These are phyloP conservation scores for Oenanthe melanoleuca DNA, from an alignment of 2,113 vertebrate species.

Conservation along the genomic window DNA sequence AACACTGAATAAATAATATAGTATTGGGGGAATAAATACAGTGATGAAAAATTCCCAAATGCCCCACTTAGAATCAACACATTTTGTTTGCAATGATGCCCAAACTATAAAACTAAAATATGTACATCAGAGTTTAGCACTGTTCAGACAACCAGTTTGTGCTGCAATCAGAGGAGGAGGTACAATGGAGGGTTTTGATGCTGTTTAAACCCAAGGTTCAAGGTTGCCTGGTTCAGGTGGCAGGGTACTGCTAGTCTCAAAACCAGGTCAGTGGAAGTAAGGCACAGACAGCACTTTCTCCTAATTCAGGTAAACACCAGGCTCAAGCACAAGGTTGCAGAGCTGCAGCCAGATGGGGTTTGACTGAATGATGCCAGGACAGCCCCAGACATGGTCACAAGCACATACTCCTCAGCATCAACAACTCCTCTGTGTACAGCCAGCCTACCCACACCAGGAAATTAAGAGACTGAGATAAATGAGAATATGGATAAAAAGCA, in stretches of 20 bases:
- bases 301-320: background rate
- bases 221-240: background rate
- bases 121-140: background rate
- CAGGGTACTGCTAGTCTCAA: background rate
- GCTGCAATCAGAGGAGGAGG: background rate
- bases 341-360: background rate
- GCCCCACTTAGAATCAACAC: background rate
- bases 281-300: background rate
- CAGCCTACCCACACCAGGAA: background rate
- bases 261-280: background rate
- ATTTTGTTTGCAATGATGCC: constrained; percentile 3
- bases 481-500: background rate
- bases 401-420: background rate
- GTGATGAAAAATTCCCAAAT: background rate
- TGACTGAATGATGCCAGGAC: background rate
- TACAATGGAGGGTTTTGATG: accelerated
- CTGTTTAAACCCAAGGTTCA: background rate
- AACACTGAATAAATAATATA: background rate
- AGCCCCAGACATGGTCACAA: background rate
- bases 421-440: background rate
- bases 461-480: background rate
- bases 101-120: background rate
- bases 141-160: background rate
- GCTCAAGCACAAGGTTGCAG: background rate
- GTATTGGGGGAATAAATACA: background rate